Base-by-base conservation (phyloP, 2,888 invertebrate species). In the Apotomis betuletana region DNA sequence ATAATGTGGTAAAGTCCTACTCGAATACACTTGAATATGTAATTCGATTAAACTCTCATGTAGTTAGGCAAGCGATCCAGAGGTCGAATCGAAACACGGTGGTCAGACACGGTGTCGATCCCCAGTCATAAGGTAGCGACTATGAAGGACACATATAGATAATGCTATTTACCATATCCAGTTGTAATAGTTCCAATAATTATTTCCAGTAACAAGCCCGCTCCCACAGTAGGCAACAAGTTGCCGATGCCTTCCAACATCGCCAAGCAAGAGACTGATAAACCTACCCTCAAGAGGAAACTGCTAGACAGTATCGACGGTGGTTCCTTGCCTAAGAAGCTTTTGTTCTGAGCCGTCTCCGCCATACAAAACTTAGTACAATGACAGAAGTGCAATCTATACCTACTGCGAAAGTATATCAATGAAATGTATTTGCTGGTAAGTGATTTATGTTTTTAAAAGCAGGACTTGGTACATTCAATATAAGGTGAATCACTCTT, bases 221-320 rank as follows among this genome's bases (percentile, higher is more conserved):
- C 97, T 5, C 98, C 99, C 0, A 96, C 98, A 0, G 92, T 96
- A 6, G 97, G 97, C 2, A 89, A 95, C n/a, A 96, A 96, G 84
- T 88, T 99, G 68, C 99, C 99, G 0, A 92, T 97, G 83, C 97
- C 97, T 1, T 94, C 95, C 15, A 94, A 92, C 79, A 90, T 97
- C 69, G 91, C 92, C 76, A 95, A 94, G 84, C 89, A 94, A 63
- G 95, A 96, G 77, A 81, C 88, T 3, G 95, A 96, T 75, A 95
- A 95, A 78, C 95, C 96, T 9, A 96, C 95, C 62, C 92, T 97
- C 55, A 97, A 97, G 86, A 94, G 97, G 77, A 97, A 97, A 89
- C 90, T 96, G 49, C 83, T 96, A 58, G 96, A 96, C 79, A 94
- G 94, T 61, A 94, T 94, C 64, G 96, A 96, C 82, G 96, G 96